A percentile compares a stretch with the other conserved stretches of the same genome.
These are phyloP conservation scores for Coregonus clupeaformis DNA, from an alignment of 2,113 vertebrate genomes.

Conservation along the genomic window DNA sequence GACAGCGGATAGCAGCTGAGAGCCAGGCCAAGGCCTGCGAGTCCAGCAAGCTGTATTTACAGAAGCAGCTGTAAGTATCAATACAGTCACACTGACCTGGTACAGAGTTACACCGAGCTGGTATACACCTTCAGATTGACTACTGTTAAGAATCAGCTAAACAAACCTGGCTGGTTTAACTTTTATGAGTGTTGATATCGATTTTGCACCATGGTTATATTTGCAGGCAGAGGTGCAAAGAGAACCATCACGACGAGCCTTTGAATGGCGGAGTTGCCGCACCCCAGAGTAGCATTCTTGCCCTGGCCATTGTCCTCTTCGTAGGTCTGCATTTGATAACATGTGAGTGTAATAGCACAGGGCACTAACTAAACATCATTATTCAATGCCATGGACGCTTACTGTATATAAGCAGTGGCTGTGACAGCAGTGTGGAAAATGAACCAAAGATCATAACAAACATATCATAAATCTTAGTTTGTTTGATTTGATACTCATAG, in stretches of 20 bases:
- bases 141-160: background rate
- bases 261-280: background rate
- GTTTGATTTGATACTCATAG: background rate
- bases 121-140: background rate
- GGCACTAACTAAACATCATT: background rate
- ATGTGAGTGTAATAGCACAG: constrained; percentile 56
- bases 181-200: background rate
- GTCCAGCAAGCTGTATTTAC: constrained; percentile 42
- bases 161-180: background rate
- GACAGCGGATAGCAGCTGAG: constrained; percentile 54
- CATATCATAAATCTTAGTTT: background rate
- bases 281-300: constrained; percentile 18
- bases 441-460: background rate
- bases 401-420: background rate
- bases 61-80: constrained; percentile 70
- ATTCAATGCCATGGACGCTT: background rate
- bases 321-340: constrained; percentile 50
- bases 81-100: background rate
- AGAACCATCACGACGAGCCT: background rate
- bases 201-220: background rate
- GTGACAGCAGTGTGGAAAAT: background rate
- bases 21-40: constrained; percentile 50
- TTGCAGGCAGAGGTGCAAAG: constrained; percentile 54
- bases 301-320: constrained; percentile 38
- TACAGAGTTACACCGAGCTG: background rate